phyloP scores from a whole-genome alignment of 2,797 vertebrate genomes.

The Lophius americanus region DNA sequence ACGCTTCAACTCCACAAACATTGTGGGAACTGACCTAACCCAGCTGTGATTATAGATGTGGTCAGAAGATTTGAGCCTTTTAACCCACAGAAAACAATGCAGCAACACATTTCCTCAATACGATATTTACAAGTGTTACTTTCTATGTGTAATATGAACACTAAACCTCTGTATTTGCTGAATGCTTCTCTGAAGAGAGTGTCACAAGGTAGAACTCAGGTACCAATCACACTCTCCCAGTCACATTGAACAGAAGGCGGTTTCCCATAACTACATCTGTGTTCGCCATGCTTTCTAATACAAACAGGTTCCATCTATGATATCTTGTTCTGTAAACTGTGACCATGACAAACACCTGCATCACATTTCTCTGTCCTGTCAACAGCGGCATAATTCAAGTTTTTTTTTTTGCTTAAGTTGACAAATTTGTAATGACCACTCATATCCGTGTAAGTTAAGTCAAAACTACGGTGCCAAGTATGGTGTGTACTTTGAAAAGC shows the following conservation, averaged over 20 bases:
- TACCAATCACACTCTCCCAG: conserved; percentile 39
- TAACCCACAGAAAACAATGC: background rate
- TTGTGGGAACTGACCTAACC: background rate
- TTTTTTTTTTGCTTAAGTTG: conserved; percentile 12
- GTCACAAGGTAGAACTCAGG: conserved; percentile 59
- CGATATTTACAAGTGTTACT: conserved; percentile 7
- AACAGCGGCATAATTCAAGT: conserved; percentile 7
- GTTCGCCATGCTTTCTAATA: conserved; percentile 26
- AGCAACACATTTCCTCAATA: conserved; percentile 1
- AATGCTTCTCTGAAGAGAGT: conserved; percentile 11
- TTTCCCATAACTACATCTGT: conserved; percentile 10
- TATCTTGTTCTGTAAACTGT: conserved; percentile 20
- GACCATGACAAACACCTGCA: background rate
- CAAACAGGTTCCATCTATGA: background rate
- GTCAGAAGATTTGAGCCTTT: conserved; percentile 18
- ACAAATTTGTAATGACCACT: conserved; percentile 18
- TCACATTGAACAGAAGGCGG: conserved; percentile 24
- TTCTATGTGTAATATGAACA: background rate
- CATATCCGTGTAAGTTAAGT: conserved; percentile 24
- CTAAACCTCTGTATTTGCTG: conserved; percentile 9
- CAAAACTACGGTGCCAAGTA: conserved; percentile 6
- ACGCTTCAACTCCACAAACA: background rate
- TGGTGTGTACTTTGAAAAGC: conserved; percentile 6
- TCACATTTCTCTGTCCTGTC: background rate
- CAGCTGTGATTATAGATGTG: background rate